Evolutionary conservation across 2,113 vertebrate species (phyloP), one percentile per base, ranked within the genome.

Genomic region (Nyctereutes procyonoides): DNA sequence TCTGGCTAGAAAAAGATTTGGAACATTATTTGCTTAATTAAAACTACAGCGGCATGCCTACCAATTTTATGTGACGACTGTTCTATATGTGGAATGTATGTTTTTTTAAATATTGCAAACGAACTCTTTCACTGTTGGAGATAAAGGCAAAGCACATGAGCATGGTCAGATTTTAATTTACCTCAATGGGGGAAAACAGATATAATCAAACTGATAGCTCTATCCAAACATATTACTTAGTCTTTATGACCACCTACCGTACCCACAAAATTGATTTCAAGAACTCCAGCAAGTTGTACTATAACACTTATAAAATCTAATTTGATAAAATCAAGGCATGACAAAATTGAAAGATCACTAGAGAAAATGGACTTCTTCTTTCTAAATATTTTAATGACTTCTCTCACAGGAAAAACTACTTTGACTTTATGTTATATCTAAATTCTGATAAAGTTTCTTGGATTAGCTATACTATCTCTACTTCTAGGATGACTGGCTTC

Each of bases 151-250:
- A 98, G 96, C 82, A 98, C 92, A 97, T 83, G 63, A 97, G 87
- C 92, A 95, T 32, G 94, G 96, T 86, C 95, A 96, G 92, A 73
- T 98, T 98, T 98, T 98, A 98, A 98, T 98, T 98, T 98, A 98
- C 90, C 17, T 28, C 96, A 96, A 93, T 86, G 94, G 91, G 95
- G 81, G 19, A 90, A 98, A 98, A 96, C 22, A 97, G 97, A 98
- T 98, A 97, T 76, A 95, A 98, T 98, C 96, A 98, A 98, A 98
- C 96, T 95, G 91, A 97, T 92, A 98, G 94, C 93, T 98, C 76
- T 97, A 98, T 93, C 93, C 97, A 97, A 98, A 98, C 76, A 96
- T 85, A 97, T 97, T 87, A 95, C 96, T 98, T 97, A 97, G 97
- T 95, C 95, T 97, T 96, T 98, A 97, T 95, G 95, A 98, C 95